Conservation (phyloP, 2,797 vertebrate genomes). For the Myotis planiceps region DNA sequence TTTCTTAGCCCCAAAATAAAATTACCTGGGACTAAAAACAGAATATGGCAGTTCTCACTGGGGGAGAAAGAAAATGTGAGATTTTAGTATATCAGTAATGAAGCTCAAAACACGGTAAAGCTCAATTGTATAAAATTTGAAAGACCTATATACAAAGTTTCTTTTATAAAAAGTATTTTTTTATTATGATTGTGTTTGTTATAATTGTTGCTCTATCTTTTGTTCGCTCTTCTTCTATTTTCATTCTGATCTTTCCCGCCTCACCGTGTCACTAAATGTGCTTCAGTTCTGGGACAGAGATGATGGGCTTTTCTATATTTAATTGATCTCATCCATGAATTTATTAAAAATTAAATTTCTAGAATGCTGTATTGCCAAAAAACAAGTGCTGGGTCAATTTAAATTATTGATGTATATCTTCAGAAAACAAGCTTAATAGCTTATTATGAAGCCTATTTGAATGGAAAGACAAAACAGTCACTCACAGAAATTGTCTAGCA, state of each 20-base stretch:
- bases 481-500: slow-evolving; percentile 74
- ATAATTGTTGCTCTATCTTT: background rate
- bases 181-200: background rate
- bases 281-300: background rate
- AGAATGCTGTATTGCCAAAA: slow-evolving; percentile 32
- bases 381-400: slow-evolving; percentile 64
- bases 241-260: background rate
- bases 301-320: slow-evolving; percentile 42
- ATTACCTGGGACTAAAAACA: slow-evolving; percentile 62
- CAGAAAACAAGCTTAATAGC: slow-evolving; percentile 76
- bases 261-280: background rate
- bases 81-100: slow-evolving; percentile 4
- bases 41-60: slow-evolving; percentile 26
- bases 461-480: slow-evolving; percentile 71
- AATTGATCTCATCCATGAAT: slow-evolving; percentile 18
- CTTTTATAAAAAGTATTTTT: background rate
- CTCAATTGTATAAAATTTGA: slow-evolving; percentile 47
- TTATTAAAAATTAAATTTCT: slow-evolving; percentile 56
- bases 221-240: background rate
- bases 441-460: slow-evolving; percentile 76
- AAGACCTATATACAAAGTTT: background rate
- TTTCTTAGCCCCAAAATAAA: slow-evolving; percentile 53
- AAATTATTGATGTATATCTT: slow-evolving; percentile 77
- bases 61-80: slow-evolving; percentile 21
- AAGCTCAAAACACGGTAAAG: slow-evolving; percentile 38